A percentile compares a stretch with the other conserved stretches of the same genome.
These are phyloP conservation scores for Nicator chloris DNA, from an alignment of 2,113 vertebrate genomes.

Conservation along the genomic window DNA sequence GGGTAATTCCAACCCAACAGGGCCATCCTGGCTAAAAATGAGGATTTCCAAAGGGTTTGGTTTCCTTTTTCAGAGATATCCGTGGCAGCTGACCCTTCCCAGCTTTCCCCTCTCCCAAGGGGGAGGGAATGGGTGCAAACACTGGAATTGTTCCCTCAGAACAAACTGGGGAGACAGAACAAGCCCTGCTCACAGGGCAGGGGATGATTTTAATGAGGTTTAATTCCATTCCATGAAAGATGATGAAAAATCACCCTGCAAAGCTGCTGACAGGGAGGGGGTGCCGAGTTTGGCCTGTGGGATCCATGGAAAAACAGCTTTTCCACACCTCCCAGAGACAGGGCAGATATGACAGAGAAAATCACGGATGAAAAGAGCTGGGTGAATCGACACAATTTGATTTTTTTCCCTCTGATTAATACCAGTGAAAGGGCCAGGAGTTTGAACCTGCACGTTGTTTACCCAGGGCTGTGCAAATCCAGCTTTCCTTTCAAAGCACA, in stretches of 20 bases:
- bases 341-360: neutral
- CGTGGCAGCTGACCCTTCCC: neutral
- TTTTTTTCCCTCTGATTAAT: neutral
- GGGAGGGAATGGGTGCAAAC: neutral
- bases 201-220: neutral
- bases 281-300: neutral
- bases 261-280: neutral
- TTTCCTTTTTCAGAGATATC: neutral
- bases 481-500: neutral
- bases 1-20: neutral
- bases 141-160: neutral
- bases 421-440: neutral
- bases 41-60: rapidly evolving
- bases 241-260: neutral
- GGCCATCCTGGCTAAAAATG: neutral
- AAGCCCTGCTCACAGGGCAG: neutral
- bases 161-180: neutral
- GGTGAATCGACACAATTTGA: neutral
- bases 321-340: neutral
- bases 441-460: neutral
- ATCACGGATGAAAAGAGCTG: neutral
- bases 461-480: neutral
- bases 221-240: neutral
- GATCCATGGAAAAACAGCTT: neutral
- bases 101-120: neutral